phyloP scores from a whole-genome alignment of 2,797 vertebrate species.

The Rhinatrema bivittatum region DNA sequence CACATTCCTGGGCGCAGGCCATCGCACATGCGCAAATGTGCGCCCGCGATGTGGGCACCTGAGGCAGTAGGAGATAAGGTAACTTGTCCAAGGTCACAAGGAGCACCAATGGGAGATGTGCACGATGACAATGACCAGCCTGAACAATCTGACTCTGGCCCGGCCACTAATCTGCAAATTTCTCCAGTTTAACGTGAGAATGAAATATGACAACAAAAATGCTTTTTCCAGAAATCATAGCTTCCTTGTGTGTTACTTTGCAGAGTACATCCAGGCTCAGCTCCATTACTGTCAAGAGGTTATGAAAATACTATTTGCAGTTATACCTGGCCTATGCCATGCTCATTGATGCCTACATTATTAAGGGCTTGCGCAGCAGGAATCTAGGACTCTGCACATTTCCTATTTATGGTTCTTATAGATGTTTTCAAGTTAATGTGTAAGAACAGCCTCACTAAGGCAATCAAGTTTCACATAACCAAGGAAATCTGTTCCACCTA shows the following conservation, averaged over 20 bases:
- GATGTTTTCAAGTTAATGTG: neutral
- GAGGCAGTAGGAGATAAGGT: too few species aligned
- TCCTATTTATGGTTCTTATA: conserved; percentile 6
- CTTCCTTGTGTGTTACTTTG: neutral
- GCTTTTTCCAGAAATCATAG: neutral
- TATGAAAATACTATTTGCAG: neutral
- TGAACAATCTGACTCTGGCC: neutral
- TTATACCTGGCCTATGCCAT: neutral
- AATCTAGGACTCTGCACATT: neutral
- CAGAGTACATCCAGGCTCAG: neutral
- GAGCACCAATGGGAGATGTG: too few species aligned
- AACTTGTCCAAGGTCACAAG: too few species aligned
- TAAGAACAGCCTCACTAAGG: neutral
- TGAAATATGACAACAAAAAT: too few species aligned
- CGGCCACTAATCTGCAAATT: accelerated
- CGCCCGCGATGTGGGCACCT: too few species aligned
- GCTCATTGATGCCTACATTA: accelerated
- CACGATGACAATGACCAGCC: too few species aligned
- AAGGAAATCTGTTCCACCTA: neutral
- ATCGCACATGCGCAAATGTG: too few species aligned
- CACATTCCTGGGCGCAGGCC: too few species aligned
- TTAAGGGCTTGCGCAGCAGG: neutral
- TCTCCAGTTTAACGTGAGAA: neutral
- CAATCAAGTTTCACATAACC: neutral
- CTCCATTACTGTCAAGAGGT: accelerated